A percentile compares a stretch with the other conserved stretches of the same genome.
These are phyloP conservation scores for Pocillopora damicornis DNA, from an alignment of 64 coral and sea anemone species.

Conservation along the genomic window DNA sequence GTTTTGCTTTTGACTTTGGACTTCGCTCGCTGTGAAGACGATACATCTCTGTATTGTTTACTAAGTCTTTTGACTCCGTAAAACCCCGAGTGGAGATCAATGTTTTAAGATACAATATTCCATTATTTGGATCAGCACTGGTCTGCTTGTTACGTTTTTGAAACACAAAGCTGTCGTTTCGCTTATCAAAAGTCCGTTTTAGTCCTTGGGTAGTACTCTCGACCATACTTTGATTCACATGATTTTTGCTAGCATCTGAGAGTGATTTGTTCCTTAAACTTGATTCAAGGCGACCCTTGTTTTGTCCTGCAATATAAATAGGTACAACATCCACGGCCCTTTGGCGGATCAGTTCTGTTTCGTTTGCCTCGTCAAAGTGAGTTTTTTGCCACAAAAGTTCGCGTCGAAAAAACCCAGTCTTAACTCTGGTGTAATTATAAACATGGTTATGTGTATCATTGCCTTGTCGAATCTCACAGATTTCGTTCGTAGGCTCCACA, in stretches of 20 bases:
- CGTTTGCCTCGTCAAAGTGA: background rate
- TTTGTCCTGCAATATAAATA: background rate
- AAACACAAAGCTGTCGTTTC: background rate
- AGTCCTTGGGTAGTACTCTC: background rate
- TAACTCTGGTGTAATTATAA: constrained; percentile 92
- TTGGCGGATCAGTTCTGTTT: background rate
- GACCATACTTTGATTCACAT: background rate
- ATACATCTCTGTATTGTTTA: background rate
- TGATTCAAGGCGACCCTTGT: background rate
- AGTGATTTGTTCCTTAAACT: background rate
- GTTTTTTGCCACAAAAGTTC: constrained; percentile 15
- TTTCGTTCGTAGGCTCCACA: constrained; percentile 96
- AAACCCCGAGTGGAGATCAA: background rate
- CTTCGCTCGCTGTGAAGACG: background rate
- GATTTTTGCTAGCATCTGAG: background rate
- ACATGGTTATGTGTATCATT: constrained; percentile 59
- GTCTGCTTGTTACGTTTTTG: background rate
- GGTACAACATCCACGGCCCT: constrained; percentile 47
- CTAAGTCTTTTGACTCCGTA: background rate
- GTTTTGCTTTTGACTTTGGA: background rate
- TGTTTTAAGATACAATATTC: background rate
- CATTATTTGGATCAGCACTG: background rate
- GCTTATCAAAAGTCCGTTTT: background rate
- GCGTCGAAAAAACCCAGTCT: constrained; percentile 94
- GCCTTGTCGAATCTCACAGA: constrained; percentile 75